Conservation (phyloP, 2,888 invertebrate genomes). For the Tupiocoris notatus region DNA sequence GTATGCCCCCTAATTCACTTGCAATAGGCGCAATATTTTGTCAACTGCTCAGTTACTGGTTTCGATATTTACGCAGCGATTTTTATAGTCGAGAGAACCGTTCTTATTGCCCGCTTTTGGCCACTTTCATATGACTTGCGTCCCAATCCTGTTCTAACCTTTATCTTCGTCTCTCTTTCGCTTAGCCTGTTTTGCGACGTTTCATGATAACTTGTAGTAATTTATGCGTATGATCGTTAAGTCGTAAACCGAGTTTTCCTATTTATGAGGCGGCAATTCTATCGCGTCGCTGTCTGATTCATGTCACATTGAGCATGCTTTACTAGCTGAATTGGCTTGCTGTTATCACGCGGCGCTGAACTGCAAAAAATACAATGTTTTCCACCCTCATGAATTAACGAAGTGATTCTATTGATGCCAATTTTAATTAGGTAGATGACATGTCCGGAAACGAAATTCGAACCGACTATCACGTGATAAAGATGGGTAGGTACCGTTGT, state of each 20-base stretch:
- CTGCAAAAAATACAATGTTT: too few species aligned
- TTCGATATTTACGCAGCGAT: neutral
- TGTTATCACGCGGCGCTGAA: too few species aligned
- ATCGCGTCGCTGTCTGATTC: neutral
- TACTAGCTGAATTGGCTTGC: neutral
- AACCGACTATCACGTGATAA: too few species aligned
- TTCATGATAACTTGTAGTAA: neutral
- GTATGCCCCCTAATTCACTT: neutral
- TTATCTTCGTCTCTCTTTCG: neutral
- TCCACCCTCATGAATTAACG: too few species aligned
- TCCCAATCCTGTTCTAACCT: neutral
- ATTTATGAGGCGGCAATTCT: too few species aligned
- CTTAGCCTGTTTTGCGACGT: neutral
- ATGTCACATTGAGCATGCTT: neutral
- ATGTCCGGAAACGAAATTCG: too few species aligned
- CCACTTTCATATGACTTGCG: neutral
- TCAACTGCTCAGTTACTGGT: neutral
- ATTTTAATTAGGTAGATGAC: too few species aligned
- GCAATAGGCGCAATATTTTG: neutral
- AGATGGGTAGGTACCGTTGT: too few species aligned
- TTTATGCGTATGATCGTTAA: too few species aligned
- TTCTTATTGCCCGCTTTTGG: neutral
- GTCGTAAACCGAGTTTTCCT: too few species aligned
- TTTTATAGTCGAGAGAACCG: neutral
- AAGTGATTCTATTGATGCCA: too few species aligned